Base-by-base conservation (phyloP, 2,797 vertebrate species). In the Characodon lateralis region DNA sequence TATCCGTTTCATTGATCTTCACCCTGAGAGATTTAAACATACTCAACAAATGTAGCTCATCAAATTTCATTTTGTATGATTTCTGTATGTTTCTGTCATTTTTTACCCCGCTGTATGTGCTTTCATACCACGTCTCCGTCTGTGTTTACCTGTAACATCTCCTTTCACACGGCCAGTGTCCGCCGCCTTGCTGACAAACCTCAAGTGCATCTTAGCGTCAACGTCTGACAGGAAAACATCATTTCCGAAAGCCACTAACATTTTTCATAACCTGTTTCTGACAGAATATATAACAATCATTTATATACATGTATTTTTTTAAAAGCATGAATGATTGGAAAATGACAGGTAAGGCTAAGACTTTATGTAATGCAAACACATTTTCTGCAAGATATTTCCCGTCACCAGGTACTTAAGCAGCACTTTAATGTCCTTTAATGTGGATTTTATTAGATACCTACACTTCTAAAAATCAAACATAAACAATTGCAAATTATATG, bases 171-270 rank as follows among this genome's bases (percentile, higher is more conserved):
- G 84, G 81, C 80, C 87, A 87, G 71, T 80, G 55, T 83, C 12
- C 59, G 53, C 85, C 93, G 89, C 90, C 93, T 92, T 92, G 90
- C 90, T 93, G 89, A 87, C 88, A 88, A 92, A 92, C 92, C 92
- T 80, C 65, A 95, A 95, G 93, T 95, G 94, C 93, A 90, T 87
- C 92, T 94, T 94, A 94, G 89, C 68, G 70, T 63, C 70, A 82
- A 69, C 41, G 35, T 89, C 78, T 72, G 85, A 87, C 71, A 50
- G 28, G 28, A 59, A 78, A 70, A n/a, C 66, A 61, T 76, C 10
- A 61, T 87, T 70, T 53, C 39, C 65, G 79, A 76, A 87, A 51
- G 3, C 53, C 77, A 68, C 14, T 22, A 63, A 66, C 41, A 28
- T 41, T 73, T 56, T 56, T 46, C 39, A 18, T 61, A 1, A 8